Conservation (phyloP, 64 coral and sea anemone species). For the Anthopleura sola region DNA sequence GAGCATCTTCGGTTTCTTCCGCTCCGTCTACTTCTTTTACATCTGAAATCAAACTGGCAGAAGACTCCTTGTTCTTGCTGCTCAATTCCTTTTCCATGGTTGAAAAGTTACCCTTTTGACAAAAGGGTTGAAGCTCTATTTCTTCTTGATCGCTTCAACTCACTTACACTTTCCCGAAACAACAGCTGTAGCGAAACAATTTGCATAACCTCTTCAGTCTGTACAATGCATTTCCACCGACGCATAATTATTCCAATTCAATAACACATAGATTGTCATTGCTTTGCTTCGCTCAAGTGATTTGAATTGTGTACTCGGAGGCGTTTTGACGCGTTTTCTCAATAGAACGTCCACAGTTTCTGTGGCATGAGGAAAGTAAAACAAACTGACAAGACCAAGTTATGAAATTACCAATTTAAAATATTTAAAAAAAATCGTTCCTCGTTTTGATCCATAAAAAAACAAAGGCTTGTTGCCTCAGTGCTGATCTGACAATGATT, state of each 20-base stretch:
- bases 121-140: background rate
- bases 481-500: background rate
- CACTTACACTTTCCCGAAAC: background rate
- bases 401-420: background rate
- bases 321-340: too few species aligned
- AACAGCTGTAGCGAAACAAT: background rate
- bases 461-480: background rate
- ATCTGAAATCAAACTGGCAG: background rate
- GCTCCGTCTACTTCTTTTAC: conserved; percentile 12
- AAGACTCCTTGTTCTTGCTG: background rate
- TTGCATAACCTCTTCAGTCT: background rate
- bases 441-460: background rate
- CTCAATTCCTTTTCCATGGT: background rate
- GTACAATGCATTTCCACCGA: background rate
- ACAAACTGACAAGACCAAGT: background rate
- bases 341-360: background rate
- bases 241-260: background rate
- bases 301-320: background rate
- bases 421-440: background rate
- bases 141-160: background rate
- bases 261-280: too few species aligned
- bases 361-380: background rate
- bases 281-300: background rate
- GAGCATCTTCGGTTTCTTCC: background rate
- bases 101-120: background rate